Conservation (phyloP, 92 coral and sea anemone genomes). For the Siderastrea siderea region DNA sequence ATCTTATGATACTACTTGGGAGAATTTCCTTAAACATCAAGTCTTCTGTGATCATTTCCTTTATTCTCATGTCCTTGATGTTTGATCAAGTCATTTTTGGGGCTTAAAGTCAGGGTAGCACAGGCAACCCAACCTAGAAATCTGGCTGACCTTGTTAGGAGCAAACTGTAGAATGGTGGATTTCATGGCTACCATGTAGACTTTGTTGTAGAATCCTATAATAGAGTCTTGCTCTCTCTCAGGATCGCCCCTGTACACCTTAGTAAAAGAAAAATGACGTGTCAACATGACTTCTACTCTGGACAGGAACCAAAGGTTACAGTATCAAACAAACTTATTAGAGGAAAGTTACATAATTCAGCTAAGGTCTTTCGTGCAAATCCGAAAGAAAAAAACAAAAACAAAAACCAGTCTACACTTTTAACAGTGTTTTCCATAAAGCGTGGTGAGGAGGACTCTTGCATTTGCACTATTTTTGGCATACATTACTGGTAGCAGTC, state of each 20-base stretch:
- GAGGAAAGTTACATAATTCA: too few relatives aligned
- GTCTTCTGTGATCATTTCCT: too few relatives aligned
- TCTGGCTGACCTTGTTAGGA: slow-evolving; percentile 46
- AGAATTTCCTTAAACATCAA: too few relatives aligned
- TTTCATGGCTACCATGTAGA: slow-evolving; percentile 76
- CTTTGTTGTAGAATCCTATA: slow-evolving; percentile 70
- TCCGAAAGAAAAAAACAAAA: neutral
- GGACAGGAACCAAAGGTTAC: neutral
- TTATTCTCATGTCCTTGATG: neutral
- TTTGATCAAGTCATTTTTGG: neutral
- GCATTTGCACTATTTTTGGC: too few relatives aligned
- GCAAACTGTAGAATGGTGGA: slow-evolving; percentile 65
- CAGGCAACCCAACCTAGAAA: too few relatives aligned
- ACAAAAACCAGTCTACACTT: too few relatives aligned
- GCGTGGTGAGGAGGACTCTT: too few relatives aligned
- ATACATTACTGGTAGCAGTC: too few relatives aligned
- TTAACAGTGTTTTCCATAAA: too few relatives aligned
- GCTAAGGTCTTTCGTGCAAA: too few relatives aligned
- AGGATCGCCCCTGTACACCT: slow-evolving; percentile 61
- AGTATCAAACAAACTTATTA: neutral
- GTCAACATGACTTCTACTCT: neutral
- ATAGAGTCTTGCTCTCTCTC: slow-evolving; percentile 60
- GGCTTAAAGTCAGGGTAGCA: neutral
- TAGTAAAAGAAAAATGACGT: neutral
- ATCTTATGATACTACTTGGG: too few relatives aligned